Evolutionary conservation across 2,113 vertebrate species (phyloP).

Genomic region (Rhizomys pruinosus): DNA sequence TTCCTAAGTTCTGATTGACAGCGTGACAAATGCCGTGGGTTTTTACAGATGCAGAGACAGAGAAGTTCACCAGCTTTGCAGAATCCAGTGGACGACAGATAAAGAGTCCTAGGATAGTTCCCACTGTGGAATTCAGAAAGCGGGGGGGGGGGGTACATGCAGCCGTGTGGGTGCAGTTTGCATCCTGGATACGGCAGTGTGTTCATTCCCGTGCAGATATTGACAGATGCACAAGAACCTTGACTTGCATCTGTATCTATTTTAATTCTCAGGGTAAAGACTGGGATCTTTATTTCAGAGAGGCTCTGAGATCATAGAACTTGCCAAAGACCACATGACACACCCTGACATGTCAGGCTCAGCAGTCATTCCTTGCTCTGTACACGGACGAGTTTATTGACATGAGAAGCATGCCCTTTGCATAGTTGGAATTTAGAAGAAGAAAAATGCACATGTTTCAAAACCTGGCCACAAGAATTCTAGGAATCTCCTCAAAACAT

Average conservation of each 20-base stretch:
- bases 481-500: neutral
- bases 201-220: fast-evolving
- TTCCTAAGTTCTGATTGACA: constrained; percentile 42
- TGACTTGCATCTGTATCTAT: fast-evolving
- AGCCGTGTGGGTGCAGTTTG: neutral
- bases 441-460: neutral
- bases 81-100: neutral
- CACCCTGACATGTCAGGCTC: neutral
- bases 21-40: constrained; percentile 8
- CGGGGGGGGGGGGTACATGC: neutral
- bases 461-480: neutral
- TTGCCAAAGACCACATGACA: neutral
- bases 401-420: neutral
- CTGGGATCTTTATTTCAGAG: neutral
- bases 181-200: neutral
- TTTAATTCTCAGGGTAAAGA: neutral
- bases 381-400: neutral
- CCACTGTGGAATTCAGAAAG: neutral
- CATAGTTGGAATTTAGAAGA: neutral
- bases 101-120: neutral
- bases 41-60: neutral
- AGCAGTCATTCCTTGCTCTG: neutral
- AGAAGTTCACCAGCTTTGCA: neutral
- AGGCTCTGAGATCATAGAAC: neutral
- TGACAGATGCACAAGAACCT: fast-evolving